Evolutionary conservation across 1,140 invertebrate genomes (phyloP).

Genomic region (Arion vulgaris): DNA sequence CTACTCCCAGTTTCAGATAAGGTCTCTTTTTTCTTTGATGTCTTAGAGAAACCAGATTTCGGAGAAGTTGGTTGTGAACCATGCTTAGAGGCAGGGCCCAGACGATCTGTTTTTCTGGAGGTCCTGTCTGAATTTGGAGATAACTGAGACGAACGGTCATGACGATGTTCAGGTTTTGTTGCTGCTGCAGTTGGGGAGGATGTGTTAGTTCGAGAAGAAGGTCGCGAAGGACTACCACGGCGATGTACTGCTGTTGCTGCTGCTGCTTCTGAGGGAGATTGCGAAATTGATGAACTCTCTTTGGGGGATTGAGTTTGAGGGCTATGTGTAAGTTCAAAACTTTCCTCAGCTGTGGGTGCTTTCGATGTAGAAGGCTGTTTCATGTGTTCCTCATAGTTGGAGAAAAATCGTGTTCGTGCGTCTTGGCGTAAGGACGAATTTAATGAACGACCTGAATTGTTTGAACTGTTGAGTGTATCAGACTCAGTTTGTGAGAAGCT

Average conservation of each 20-base stretch:
- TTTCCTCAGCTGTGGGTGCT: not conserved
- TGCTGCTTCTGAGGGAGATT: not conserved
- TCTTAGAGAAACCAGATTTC: slow-evolving; percentile 11
- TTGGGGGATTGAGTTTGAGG: not conserved
- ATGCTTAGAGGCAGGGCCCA: not conserved
- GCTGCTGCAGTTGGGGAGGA: not conserved
- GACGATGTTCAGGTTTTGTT: not conserved
- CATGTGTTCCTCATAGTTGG: slow-evolving; percentile 36
- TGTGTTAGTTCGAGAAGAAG: not conserved
- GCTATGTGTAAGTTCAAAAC: not conserved
- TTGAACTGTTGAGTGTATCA: not conserved
- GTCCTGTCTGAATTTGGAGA: not conserved
- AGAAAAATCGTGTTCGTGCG: slow-evolving; percentile 31
- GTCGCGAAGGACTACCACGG: not conserved
- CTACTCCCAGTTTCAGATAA: not conserved
- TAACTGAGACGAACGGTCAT: not conserved
- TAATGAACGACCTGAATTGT: not conserved
- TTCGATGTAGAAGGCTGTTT: not conserved
- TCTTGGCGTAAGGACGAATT: not conserved
- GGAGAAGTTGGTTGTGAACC: not conserved
- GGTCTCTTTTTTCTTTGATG: slow-evolving; percentile 19
- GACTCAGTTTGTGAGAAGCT: not conserved
- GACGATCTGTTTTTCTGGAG: not conserved
- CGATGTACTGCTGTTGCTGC: not conserved
- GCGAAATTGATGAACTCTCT: not conserved